Conservation (phyloP, 2,113 vertebrate species). For the Marmota flaviventris region DNA sequence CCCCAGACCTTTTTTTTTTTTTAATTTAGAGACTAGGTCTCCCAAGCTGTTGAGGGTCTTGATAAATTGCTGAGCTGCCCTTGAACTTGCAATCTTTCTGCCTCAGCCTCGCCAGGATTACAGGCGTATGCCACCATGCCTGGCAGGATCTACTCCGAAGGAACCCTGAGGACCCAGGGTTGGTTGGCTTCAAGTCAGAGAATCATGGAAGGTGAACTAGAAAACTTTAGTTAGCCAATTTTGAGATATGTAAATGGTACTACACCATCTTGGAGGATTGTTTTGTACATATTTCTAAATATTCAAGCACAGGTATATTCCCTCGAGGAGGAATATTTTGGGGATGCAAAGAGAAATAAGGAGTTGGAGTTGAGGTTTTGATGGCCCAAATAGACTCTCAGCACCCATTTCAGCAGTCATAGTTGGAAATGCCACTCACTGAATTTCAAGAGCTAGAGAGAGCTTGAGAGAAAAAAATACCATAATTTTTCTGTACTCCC, state of each 20-base stretch:
- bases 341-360: slow-evolving; percentile 31
- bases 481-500: neutral
- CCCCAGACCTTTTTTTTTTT: too few relatives aligned
- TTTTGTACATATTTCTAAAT: neutral
- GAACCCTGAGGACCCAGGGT: neutral
- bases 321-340: neutral
- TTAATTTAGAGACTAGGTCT: too few relatives aligned
- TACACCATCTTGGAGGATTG: neutral
- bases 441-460: neutral
- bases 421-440: neutral
- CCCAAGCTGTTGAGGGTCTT: too few relatives aligned
- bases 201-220: neutral
- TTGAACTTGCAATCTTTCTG: too few relatives aligned
- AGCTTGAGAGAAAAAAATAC: slow-evolving; percentile 26
- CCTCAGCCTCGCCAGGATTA: too few relatives aligned
- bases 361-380: neutral
- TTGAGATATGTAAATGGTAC: neutral
- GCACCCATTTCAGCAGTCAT: neutral
- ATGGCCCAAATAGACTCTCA: neutral
- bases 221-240: neutral
- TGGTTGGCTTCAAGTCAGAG: neutral
- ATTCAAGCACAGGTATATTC: neutral
- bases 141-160: too few relatives aligned
- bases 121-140: too few relatives aligned
- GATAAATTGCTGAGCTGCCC: too few relatives aligned